A percentile compares a stretch with the other conserved stretches of the same genome.
These are phyloP conservation scores for Passer montanus DNA, from an alignment of 2,113 vertebrate genomes.

Conservation along the genomic window DNA sequence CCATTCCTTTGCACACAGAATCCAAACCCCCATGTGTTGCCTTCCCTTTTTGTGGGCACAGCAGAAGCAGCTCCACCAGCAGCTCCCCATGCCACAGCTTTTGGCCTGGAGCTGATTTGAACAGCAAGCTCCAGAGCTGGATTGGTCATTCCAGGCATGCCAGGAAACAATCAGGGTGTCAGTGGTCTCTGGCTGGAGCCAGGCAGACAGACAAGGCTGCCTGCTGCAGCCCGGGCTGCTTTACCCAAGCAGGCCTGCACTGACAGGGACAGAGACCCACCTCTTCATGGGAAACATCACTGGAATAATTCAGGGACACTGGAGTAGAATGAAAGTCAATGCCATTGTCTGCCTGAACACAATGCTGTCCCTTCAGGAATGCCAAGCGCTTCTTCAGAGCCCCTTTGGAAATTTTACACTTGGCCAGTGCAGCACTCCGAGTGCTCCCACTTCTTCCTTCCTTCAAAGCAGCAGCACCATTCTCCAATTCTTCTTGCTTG, in stretches of 20 bases:
- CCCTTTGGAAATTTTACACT: too few species aligned
- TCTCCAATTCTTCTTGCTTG: too few species aligned
- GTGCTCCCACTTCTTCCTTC: too few species aligned
- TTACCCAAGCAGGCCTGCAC: too few species aligned
- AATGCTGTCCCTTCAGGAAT: too few species aligned
- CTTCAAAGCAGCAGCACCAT: too few species aligned
- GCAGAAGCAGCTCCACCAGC: neutral
- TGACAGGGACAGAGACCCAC: too few species aligned
- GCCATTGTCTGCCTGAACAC: constrained; percentile 38
- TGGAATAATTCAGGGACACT: neutral
- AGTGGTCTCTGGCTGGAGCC: neutral
- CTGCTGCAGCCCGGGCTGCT: too few species aligned
- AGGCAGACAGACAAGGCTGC: neutral
- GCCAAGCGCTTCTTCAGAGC: too few species aligned
- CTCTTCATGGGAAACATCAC: neutral
- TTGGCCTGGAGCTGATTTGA: neutral
- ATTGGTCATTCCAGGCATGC: accelerated
- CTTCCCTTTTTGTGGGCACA: accelerated
- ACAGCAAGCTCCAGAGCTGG: neutral
- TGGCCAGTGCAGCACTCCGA: too few species aligned
- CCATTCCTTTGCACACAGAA: neutral
- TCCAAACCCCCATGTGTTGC: accelerated
- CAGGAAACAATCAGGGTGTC: neutral
- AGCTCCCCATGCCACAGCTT: neutral
- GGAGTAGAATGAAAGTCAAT: neutral